Evolutionary conservation across 2,113 vertebrate genomes (phyloP).

Genomic region (Notothenia coriiceps): DNA sequence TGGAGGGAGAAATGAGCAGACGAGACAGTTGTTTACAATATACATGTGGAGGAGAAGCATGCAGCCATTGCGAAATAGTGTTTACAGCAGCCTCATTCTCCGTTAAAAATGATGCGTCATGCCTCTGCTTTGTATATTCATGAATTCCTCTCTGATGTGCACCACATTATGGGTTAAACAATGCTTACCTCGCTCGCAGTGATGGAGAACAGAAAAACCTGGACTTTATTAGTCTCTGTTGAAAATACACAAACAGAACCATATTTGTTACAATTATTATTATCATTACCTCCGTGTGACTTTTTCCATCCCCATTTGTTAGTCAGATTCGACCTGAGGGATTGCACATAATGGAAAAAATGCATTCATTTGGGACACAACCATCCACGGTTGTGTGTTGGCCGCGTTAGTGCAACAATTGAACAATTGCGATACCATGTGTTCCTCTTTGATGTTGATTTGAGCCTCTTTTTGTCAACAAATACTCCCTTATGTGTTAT

Average conservation of each 20-base stretch:
- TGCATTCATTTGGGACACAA: conserved; percentile 2
- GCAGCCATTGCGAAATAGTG: conserved; percentile 52
- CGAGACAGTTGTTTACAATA: conserved; percentile 56
- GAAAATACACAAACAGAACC: conserved; percentile 56
- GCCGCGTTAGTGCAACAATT: too few relatives aligned
- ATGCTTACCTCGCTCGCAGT: conserved; percentile 12
- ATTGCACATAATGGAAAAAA: conserved; percentile 45
- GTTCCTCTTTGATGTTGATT: conserved; percentile 45
- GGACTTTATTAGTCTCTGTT: conserved; percentile 52
- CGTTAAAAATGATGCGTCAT: conserved; percentile 54
- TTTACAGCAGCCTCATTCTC: conserved; percentile 54
- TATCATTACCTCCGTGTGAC: conserved; percentile 55
- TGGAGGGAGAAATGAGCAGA: conserved; percentile 1
- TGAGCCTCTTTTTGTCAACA: neutral
- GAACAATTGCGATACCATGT: conserved; percentile 16
- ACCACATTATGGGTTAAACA: conserved; percentile 45
- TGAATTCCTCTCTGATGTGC: conserved; percentile 39
- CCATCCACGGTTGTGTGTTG: conserved; percentile 2
- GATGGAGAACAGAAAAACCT: conserved; percentile 50
- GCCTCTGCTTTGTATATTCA: conserved; percentile 53
- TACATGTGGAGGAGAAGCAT: conserved; percentile 43
- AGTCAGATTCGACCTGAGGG: conserved; percentile 44
- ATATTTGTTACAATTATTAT: conserved; percentile 64
- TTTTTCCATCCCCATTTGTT: conserved; percentile 41
- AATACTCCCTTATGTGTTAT: conserved; percentile 1